Evolutionary conservation across 2,797 vertebrate species (phyloP), one percentile per base, ranked within the genome.

Genomic region (Mormyrus hasselquistii): DNA sequence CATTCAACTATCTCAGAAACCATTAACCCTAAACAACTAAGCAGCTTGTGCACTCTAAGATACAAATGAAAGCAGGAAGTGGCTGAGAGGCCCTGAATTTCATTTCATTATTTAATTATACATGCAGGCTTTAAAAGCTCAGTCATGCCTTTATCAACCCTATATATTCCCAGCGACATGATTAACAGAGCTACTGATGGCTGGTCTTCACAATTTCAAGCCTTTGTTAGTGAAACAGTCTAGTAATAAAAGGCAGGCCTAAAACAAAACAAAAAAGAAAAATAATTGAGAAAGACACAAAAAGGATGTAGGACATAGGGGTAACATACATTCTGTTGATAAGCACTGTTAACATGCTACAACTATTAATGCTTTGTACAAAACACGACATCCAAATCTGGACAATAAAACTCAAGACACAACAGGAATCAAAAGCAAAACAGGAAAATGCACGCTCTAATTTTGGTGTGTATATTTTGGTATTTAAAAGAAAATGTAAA

Each of bases 121-220:
- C 12, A 85, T 52, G 29, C n/a, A 85, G n/a, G 47, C 16, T 47
- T 69, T 14, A 89, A 69, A 86, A 38, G 44, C 82, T 69, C 57
- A 89, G 55, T 65, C 47, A 38, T 38, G 55, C 29, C 44, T 50
- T 47, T 86, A 79, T 44, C 34, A 44, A 47, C 73, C 16, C 5
- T 19, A 79, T 8, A 79, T 79, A n/a, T 79, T 29, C 73, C 73
- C 41, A 9, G 73, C 14, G 0, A n/a, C 34, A n/a, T n/a, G 73
- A 79, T 44, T n/a, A 44, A 79, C 34, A 41, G 34, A 47, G 73
- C 38, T 47, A n/a, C 34, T 44, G 41, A 16, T 1, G 5, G 76
- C 57, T 59, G 88, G 89, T 91, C 91, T 90, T 95, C 94, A 96
- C 95, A 94, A 96, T 96, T 96, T 96, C 96, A 97, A 96, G 96